Conservation (phyloP, 2,797 vertebrate genomes). For the Enteromius anoplus region DNA sequence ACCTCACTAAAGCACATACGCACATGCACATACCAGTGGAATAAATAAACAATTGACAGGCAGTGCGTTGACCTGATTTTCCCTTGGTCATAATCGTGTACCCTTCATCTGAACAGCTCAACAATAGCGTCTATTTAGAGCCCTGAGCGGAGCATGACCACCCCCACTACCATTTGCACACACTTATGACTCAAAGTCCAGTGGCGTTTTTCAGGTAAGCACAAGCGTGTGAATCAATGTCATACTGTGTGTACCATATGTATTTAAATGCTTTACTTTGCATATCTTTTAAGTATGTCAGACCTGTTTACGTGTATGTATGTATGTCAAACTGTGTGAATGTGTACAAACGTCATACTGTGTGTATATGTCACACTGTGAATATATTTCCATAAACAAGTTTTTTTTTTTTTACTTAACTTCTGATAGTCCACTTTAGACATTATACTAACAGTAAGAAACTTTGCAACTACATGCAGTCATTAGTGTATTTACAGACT, state of each 20-base stretch:
- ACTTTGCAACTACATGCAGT: too few species aligned
- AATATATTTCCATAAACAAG: not conserved
- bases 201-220: conserved; percentile 9
- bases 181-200: conserved; percentile 16
- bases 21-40: conserved; percentile 27
- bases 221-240: not conserved
- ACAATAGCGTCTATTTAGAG: conserved; percentile 26
- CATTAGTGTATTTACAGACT: too few species aligned
- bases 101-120: conserved; percentile 6
- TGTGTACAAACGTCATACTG: not conserved
- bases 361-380: not conserved
- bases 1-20: conserved; percentile 18
- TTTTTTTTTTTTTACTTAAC: not conserved
- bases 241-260: not conserved
- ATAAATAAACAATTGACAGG: conserved; percentile 30
- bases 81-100: conserved; percentile 21
- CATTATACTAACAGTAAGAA: too few species aligned
- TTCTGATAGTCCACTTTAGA: not conserved
- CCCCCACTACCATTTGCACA: conserved; percentile 7
- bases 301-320: not conserved
- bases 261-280: not conserved
- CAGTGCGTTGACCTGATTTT: conserved; percentile 35
- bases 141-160: not conserved
- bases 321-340: conserved; percentile 10
- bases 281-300: not conserved